Conservation (phyloP, 2,113 vertebrate species). For the Ctenomys sociabilis region DNA sequence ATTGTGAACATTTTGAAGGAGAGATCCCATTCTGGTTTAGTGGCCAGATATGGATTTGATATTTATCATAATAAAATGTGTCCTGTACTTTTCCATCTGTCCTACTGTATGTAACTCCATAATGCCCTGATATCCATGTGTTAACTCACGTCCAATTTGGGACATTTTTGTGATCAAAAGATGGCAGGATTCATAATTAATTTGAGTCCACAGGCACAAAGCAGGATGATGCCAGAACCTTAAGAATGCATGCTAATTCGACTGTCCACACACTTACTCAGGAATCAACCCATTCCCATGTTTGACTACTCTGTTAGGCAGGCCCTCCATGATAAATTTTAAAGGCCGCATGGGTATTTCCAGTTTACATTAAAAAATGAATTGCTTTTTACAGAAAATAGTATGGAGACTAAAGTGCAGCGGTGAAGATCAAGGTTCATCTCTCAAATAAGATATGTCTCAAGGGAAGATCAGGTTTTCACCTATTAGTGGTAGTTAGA, state of each 20-base stretch:
- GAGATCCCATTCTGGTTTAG: background rate
- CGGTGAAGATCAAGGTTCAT: background rate
- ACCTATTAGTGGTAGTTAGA: background rate
- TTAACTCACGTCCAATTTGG: background rate
- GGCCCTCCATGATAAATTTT: background rate
- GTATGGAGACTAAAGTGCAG: background rate
- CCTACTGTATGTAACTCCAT: background rate
- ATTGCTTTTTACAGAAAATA: background rate
- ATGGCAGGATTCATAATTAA: background rate
- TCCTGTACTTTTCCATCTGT: background rate
- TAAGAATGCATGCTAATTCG: background rate
- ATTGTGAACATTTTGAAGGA: background rate
- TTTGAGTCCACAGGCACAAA: background rate
- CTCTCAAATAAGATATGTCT: background rate
- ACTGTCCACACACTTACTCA: background rate
- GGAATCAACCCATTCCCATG: background rate
- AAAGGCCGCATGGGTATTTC: background rate
- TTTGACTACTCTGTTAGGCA: background rate
- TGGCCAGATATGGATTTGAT: background rate
- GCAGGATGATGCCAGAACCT: background rate
- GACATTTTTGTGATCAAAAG: background rate
- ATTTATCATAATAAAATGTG: background rate
- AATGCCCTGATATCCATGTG: background rate
- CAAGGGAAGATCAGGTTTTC: background rate
- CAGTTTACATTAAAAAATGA: slow-evolving; percentile 11